Evolutionary conservation across 2,113 vertebrate genomes (phyloP), one percentile per base, ranked within the genome.

Genomic region (Psettodes erumei): DNA sequence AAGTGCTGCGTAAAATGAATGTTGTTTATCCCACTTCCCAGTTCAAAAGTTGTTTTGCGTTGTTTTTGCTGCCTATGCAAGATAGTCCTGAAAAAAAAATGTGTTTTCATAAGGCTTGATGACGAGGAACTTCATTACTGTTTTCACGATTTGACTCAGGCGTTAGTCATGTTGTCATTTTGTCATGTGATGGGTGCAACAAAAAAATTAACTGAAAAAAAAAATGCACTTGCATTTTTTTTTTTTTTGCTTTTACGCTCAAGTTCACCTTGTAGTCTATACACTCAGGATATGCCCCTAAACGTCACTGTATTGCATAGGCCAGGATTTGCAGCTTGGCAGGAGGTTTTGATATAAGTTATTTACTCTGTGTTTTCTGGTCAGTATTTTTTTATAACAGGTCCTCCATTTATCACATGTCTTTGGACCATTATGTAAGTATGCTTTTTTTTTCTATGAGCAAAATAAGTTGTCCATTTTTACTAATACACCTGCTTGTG

Each of bases 31-130:
- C 61, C 72, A 69, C 35, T 59, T 94, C 86, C 90, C 37, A 25
- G 90, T 93, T 94, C 91, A 69, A 6, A 94, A 30, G 71, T 62
- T 56, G 8, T 93, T 90, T 86, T 70, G 82, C 38, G 15, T 23
- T 21, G 55, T 50, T 64, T 48, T 91, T 88, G 94, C 95, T 95
- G 96, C 95, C 95, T 97, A 97, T 98, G 96, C 96, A 97, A 97
- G 94, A 79, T 77, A 73, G 62, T 77, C 70, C 62, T 86, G 37
- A 67, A 92, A 85, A 67, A 92, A 85, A 85, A 82, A 60, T 89
- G 93, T 92, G 15, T 66, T 62, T 93, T 89, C 25, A 33, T 47
- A 21, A 28, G 40, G 27, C 71, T 94, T 95, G 93, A 95, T 89
- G 91, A 96, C 94, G 92, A 93, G 21, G 61, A 62, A 43, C 91